Evolutionary conservation across 1,140 invertebrate genomes (phyloP).

Genomic region (Episyrphus balteatus): DNA sequence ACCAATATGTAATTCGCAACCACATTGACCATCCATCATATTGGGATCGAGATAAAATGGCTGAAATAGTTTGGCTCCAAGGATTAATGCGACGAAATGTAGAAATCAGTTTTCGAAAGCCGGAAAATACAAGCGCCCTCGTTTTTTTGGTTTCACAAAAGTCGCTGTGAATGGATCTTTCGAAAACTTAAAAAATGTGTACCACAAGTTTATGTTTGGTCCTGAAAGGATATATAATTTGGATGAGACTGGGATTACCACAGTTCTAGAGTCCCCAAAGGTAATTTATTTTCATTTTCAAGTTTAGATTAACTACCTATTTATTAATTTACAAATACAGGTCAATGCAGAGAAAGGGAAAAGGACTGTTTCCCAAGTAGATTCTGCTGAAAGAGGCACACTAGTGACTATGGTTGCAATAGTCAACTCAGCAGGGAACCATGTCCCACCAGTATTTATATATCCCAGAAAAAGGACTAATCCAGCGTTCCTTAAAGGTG

Average conservation of each 20-base stretch:
- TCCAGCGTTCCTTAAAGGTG: neutral
- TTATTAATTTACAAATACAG: no score
- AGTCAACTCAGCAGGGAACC: neutral
- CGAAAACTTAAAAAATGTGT: no score
- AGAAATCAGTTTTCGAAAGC: no score
- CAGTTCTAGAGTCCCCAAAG: conserved; percentile 36
- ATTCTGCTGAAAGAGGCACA: neutral
- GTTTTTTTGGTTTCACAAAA: no score
- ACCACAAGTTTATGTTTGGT: neutral
- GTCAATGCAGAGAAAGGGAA: conserved; percentile 12
- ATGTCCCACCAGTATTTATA: conserved; percentile 6
- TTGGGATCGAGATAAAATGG: no score
- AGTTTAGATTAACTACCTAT: no score
- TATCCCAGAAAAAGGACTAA: neutral
- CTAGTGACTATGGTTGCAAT: neutral
- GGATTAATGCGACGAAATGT: no score
- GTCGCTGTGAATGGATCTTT: no score
- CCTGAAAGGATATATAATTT: conserved; percentile 29
- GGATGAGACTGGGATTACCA: conserved; percentile 38
- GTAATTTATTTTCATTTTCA: conserved; percentile 22
- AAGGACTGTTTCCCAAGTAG: neutral
- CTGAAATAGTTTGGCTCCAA: no score
- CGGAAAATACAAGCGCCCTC: no score
- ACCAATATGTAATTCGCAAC: no score
- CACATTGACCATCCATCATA: no score